These are phyloP conservation scores for Sminthopsis crassicaudata DNA, from an alignment of 2,113 vertebrate genomes.

Conservation along the genomic window DNA sequence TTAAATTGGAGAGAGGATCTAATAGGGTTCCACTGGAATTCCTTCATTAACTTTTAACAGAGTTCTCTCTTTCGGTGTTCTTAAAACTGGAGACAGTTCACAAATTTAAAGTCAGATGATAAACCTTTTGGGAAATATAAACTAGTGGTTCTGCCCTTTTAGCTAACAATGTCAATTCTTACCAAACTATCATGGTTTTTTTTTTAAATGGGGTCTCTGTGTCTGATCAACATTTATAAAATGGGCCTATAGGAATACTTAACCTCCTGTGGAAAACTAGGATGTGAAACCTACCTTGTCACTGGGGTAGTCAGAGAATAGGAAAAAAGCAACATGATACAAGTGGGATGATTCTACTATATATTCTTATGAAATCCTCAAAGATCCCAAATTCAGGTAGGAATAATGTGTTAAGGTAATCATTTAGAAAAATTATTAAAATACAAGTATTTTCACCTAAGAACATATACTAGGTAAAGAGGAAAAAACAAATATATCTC, in stretches of 20 bases:
- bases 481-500: not conserved
- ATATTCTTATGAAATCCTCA: not conserved
- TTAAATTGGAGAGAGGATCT: constrained; percentile 83
- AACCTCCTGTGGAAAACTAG: not conserved
- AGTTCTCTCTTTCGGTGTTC: constrained; percentile 76
- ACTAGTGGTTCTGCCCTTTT: constrained; percentile 65
- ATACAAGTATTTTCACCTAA: rapidly evolving
- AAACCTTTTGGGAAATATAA: constrained; percentile 75
- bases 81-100: constrained; percentile 66
- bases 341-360: not conserved
- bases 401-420: not conserved
- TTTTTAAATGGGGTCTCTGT: not conserved
- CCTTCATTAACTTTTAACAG: constrained; percentile 86
- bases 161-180: constrained; percentile 66
- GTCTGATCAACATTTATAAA: not conserved
- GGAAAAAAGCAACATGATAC: not conserved
- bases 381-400: not conserved
- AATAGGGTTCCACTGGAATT: constrained; percentile 82
- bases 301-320: rapidly evolving
- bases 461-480: rapidly evolving
- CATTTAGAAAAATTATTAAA: rapidly evolving
- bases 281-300: rapidly evolving
- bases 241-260: rapidly evolving
- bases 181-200: constrained; percentile 16
- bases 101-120: constrained; percentile 73